Conservation (phyloP, 2,888 invertebrate genomes). For the Cosmia pyralina region DNA sequence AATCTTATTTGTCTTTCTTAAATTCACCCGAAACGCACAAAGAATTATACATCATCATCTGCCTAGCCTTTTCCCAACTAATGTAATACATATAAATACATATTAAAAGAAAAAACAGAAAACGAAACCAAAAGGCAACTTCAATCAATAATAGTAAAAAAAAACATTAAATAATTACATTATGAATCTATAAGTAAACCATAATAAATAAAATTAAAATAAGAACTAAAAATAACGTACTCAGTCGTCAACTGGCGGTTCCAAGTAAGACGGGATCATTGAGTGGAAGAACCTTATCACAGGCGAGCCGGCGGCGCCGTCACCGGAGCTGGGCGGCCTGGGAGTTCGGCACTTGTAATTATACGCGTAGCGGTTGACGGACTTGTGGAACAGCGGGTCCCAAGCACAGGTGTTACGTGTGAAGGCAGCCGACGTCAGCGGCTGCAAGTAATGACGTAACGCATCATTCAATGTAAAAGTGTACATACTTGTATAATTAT, state of each 20-base stretch:
- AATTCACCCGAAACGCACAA: neutral
- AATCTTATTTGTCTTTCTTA: constrained; percentile 10
- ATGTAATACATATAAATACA: neutral
- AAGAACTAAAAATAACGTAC: constrained; percentile 34
- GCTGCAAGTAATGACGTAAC: constrained; percentile 36
- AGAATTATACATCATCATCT: too few species aligned
- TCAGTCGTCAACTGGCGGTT: constrained; percentile 59
- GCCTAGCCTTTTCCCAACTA: too few species aligned
- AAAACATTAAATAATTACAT: constrained; percentile 11
- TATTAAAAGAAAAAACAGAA: constrained; percentile 7
- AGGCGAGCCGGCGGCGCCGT: constrained; percentile 1
- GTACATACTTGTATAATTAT: neutral
- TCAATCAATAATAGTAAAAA: neutral
- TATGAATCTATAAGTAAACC: neutral
- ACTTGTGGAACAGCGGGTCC: constrained; percentile 56
- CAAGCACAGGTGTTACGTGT: constrained; percentile 41
- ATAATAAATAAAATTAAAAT: constrained; percentile 11
- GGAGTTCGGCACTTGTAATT: constrained; percentile 7
- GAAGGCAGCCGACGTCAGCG: constrained; percentile 7
- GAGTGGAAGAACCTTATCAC: constrained; percentile 63
- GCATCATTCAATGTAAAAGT: neutral
- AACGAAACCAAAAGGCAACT: constrained; percentile 13
- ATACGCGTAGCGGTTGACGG: constrained; percentile 60
- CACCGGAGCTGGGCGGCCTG: neutral
- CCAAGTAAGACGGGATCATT: constrained; percentile 56